Base-by-base conservation (phyloP, 2,797 vertebrate genomes). In the Gadopsis bispinosus region DNA sequence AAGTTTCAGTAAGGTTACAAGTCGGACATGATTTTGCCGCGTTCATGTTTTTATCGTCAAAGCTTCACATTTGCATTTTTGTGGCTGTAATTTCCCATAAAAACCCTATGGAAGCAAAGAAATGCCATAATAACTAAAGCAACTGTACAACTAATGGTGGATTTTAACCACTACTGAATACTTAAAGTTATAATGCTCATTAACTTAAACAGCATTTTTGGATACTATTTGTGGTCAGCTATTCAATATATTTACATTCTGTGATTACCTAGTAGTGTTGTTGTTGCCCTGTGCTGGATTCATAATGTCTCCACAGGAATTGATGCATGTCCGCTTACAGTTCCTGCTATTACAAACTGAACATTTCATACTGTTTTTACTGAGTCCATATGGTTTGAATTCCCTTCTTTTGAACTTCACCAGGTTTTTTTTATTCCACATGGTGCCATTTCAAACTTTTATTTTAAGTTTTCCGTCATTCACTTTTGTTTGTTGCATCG, bases 101-200 rank as follows among this genome's bases (percentile, higher is more conserved):
- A 11, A 67, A 53, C 11, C 17, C 4, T 12, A 22, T 51, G 37
- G 54, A 72, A 69, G 53, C 33, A 63, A 74, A 71, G 26, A 74
- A 55, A 65, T 17, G 37, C 29, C 59, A 5, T 7, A 22, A 37
- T 26, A 39, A 35, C 37, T 14, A 3, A 29, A 6, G 20, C n/a
- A 22, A 4, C n/a, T 48, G 26, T 1, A 22, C 26, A 8, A 26
- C 22, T 62, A 19, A 33, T 7, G 31, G 43, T 33, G 33, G 26
- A 7, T 29, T 51, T 50, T 35, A 50, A 41, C 41, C 22, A 48
- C 39, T 8, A 19, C 12, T 26, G 37, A 61, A 41, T 1, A 5
- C 22, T 53, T 13, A 12, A 1, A 5, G 59, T 58, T 58, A 22
- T 19, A 39, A 70, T 13, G 11, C n/a, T 16, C 29, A 19, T 54